Evolutionary conservation across 2,797 vertebrate genomes (phyloP), one percentile per base, ranked within the genome.

Genomic region (Simalia tracyae): DNA sequence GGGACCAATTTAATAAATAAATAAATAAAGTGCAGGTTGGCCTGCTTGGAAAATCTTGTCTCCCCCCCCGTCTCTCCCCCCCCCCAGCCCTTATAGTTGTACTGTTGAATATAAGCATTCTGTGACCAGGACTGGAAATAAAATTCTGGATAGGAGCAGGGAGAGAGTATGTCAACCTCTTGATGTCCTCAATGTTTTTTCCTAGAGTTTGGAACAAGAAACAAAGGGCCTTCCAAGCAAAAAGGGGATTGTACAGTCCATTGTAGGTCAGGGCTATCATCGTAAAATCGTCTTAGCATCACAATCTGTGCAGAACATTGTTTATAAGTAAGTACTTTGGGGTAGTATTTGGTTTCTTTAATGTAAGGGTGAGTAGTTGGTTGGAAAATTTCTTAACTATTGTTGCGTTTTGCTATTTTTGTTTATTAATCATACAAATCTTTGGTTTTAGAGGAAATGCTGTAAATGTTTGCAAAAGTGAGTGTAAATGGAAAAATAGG

Each of bases 221-320:
- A 99, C 97, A 94, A 99, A 99, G 98, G 98, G 99, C 92, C 98
- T 99, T 95, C 99, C 99, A 87, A 99, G 98, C 97, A 99, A 99
- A 97, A 99, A 99, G 95, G 99, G 99, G 60, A 99, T 99, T 42
- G 99, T 99, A 91, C 99, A 99, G 95, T 99, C 99, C 91, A 98
- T 99, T 90, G 98, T 99, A 24, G 99, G 99, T 28, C 99, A 99
- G 97, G 99, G 99, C 31, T 99, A 99, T 97, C 99, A 99, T 95
- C 99, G 99, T 90, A 99, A 99, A 97, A 99, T 99, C 93, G 98
- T 99, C 68, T 97, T 99, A 94, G 99, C 99, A 0, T 99, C 99
- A n/a, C 99, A 99, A 94, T 99, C 99, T 1, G 98, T 98, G 93
- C 99, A 99, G 97, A 99, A 99, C 93, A 98, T 98, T 0, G 97